phyloP scores from a whole-genome alignment of 2,888 invertebrate genomes.

The Heliothis peltigera region DNA sequence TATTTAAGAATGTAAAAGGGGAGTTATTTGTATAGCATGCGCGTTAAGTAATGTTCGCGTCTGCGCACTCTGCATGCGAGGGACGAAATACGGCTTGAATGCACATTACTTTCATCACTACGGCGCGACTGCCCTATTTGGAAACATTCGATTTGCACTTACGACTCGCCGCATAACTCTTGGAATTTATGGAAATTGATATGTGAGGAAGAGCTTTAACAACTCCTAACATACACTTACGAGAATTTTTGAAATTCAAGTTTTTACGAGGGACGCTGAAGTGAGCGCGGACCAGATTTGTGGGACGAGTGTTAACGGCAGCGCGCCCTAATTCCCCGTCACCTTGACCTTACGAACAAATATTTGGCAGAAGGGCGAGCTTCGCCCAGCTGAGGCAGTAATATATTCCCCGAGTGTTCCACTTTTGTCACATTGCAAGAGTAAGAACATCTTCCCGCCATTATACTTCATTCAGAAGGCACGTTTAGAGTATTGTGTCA shows the following conservation, averaged over 20 bases:
- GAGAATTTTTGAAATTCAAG: conserved; percentile 55
- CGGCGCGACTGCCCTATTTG: conserved; percentile 56
- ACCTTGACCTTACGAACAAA: conserved; percentile 58
- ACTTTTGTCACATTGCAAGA: conserved; percentile 50
- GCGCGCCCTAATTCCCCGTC: conserved; percentile 51
- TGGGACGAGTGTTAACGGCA: conserved; percentile 28
- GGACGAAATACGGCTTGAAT: conserved; percentile 68
- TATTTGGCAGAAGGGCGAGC: conserved; percentile 59
- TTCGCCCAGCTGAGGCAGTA: conserved; percentile 50
- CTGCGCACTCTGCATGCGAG: conserved; percentile 41
- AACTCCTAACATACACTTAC: conserved; percentile 52
- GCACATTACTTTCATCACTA: conserved; percentile 68
- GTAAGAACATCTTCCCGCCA: conserved; percentile 34
- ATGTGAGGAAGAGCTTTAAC: conserved; percentile 43
- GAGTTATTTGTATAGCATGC: conserved; percentile 33
- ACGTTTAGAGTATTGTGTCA: conserved; percentile 27
- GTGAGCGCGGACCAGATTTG: conserved; percentile 42
- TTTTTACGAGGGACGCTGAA: conserved; percentile 50
- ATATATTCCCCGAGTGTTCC: conserved; percentile 55
- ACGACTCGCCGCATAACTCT: conserved; percentile 52
- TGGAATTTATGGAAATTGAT: conserved; percentile 59
- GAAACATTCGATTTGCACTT: conserved; percentile 58
- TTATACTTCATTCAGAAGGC: conserved; percentile 36
- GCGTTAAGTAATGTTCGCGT: conserved; percentile 26
- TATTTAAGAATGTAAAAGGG: conserved; percentile 23